These are phyloP conservation scores for Peromyscus nudipes DNA, from an alignment of 2,797 vertebrate genomes.

Conservation along the genomic window DNA sequence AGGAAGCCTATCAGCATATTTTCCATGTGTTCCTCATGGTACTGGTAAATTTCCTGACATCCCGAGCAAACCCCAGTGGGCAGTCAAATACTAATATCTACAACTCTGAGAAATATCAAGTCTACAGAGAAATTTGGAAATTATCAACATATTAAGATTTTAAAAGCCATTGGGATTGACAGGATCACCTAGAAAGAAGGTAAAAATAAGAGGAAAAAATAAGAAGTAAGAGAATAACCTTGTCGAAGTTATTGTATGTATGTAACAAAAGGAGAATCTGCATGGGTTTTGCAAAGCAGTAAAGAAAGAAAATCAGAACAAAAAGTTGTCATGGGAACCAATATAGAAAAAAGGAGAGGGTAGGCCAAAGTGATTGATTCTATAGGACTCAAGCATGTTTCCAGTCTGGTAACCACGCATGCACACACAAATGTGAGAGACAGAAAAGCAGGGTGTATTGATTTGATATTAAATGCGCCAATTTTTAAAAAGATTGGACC, in stretches of 20 bases:
- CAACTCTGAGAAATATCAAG: background rate
- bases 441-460: background rate
- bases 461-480: background rate
- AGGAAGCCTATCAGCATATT: background rate
- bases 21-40: background rate
- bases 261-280: background rate
- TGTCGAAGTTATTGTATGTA: background rate
- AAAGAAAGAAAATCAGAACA: constrained; percentile 6
- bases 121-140: constrained; percentile 16
- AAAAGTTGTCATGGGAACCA: background rate
- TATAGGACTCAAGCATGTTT: background rate
- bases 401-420: background rate
- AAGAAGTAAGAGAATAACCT: background rate
- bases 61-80: background rate
- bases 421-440: background rate
- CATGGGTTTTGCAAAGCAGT: background rate
- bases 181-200: background rate
- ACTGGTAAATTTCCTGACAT: background rate
- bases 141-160: background rate
- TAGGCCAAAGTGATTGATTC: background rate
- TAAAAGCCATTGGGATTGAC: background rate
- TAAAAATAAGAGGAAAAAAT: background rate
- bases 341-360: background rate
- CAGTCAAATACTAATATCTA: background rate
- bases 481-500: background rate